Base-by-base conservation (phyloP, 92 coral and sea anemone species). In the Plumapathes pennacea region DNA sequence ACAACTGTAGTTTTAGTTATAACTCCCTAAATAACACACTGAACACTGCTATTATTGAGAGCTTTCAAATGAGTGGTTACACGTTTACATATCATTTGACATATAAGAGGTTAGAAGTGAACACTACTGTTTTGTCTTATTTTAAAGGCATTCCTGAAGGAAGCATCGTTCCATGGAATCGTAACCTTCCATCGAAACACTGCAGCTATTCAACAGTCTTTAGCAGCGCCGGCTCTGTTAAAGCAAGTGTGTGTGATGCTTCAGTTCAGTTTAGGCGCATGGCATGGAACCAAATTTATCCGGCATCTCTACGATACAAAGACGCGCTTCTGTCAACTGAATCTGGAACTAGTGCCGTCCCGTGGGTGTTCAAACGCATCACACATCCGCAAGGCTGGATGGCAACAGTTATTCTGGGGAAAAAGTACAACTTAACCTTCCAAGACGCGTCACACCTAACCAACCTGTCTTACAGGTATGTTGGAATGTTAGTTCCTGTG, bases 341-440 rank as follows among this genome's bases (percentile, higher is more conserved):
- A 39, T 54, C 62, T 29, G 89, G 89, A 3, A 69, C 80, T 4
- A 53, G 64, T 33, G 36, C 32, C 42, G 55, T 82, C 7, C 89
- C 89, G 1, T 82, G 89, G 89, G 67, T 67, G 28, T 38, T 57
- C 5, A 74, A 42, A 63, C 74, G 84, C 8, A 41, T 76, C n/a
- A 82, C 89, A 9, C 84, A 82, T 47, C 25, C 19, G 20, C 31
- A 76, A 22, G 89, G 89, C 26, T 82, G 89, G 89, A 82, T 71
- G 66, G 46, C 80, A 7, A 76, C 80, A 2, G 21, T 82, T 29
- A 64, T 82, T 2, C 45, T 76, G 27, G 79, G 77, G 19, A 46
- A 82, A 3, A 67, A 64, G 25, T 82, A 82, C 36, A 54, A 68
- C 32, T 12, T 82, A 14, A 71, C 78, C 15, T 82, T 74, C 50